Evolutionary conservation across 2,113 vertebrate species (phyloP), one percentile per base, ranked within the genome.

Genomic region (Nestor notabilis): DNA sequence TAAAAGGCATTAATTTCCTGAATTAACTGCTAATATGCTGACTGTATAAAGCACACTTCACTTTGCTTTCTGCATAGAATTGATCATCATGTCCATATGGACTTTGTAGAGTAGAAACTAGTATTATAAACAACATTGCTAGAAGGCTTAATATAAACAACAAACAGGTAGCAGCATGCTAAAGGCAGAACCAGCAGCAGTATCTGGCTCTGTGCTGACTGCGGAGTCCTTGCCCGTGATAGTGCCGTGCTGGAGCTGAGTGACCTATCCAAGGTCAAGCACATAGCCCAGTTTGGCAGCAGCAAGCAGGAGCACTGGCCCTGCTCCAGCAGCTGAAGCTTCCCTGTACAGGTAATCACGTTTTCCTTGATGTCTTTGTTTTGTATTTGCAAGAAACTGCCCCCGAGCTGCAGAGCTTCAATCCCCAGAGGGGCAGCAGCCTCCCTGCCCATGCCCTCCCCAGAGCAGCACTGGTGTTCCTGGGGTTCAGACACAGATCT

Each of bases 391-490:
- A 56, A 66, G 43, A 84, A 92, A 55, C n/a, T 70, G 20, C 16
- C 13, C 14, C 3, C 3, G 21, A 53, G 63, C 68, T 3, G 2
- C 18, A 77, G 44, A 28, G 37, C n/a, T 44, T 70, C 12, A 43
- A 50, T 90, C 33, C 33, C 18, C 55, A 23, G 44, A n/a, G 23
- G 17, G 15, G 46, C 43, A 71, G 33, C 87, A 61, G 24, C 52
- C 25, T 88, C 47, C 25, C 44, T 46, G 46, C 16, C 47, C 5
- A 1, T 58, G 74, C 43, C 65, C 35, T 70, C 11, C 60, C 71
- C 53, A 83, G 0, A 47, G 12, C 0, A 0, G 0, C 23, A 3
- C 52, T 72, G 52, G 33, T 1, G 7, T 29, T 85, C 52, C 82
- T 64, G 70, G 39, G 47, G 39, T 50, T 75, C 75, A n/a, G 61